Conservation (phyloP, 2,888 invertebrate species). For the Brachyopa scutellaris region DNA sequence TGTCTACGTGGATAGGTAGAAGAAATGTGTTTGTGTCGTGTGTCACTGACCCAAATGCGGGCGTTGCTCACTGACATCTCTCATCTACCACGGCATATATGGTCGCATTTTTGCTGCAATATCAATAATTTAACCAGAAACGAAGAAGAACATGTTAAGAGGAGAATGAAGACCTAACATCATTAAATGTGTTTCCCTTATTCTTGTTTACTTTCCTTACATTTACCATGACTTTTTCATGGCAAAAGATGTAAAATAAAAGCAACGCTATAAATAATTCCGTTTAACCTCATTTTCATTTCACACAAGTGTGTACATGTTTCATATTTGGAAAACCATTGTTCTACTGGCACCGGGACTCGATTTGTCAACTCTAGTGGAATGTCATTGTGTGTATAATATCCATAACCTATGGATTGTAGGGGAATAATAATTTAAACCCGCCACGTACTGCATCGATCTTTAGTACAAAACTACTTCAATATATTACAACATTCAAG, state of each 20-base stretch:
- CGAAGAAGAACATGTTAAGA: background rate
- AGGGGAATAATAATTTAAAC: too few species aligned
- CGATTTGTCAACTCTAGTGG: too few species aligned
- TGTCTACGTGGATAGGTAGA: conserved; percentile 36
- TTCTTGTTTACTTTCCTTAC: conserved; percentile 6
- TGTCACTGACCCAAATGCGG: conserved; percentile 70
- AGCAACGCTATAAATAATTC: background rate
- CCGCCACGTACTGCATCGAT: too few species aligned
- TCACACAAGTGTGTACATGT: too few species aligned
- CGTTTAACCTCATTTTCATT: too few species aligned
- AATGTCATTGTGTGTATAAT: too few species aligned
- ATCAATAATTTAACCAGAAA: conserved; percentile 51
- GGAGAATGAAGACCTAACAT: conserved; percentile 13
- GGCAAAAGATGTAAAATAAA: background rate
- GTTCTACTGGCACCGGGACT: too few species aligned
- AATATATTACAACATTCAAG: too few species aligned
- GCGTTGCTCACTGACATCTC: conserved; percentile 32
- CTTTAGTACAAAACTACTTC: too few species aligned
- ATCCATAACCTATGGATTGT: too few species aligned
- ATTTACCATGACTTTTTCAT: background rate
- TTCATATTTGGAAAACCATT: too few species aligned
- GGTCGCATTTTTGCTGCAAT: conserved; percentile 48
- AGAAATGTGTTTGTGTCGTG: too few species aligned
- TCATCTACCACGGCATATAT: conserved; percentile 30
- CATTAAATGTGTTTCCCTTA: conserved; percentile 31